A percentile compares a stretch with the other conserved stretches of the same genome.
Evolutionary conservation across 2,888 invertebrate species (phyloP).

Genomic region (Aphodius sticticus): DNA sequence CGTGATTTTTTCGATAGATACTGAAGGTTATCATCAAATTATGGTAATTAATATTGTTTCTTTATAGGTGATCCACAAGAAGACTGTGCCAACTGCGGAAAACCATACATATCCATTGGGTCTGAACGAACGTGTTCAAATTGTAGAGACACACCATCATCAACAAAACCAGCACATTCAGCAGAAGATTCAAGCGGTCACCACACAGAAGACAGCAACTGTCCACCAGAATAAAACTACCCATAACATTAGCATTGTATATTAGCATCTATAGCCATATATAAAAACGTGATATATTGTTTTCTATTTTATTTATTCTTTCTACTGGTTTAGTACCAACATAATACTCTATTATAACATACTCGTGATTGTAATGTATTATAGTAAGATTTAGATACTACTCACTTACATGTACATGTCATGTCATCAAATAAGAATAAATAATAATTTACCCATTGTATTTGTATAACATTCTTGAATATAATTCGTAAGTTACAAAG

Average conservation of each 20-base stretch:
- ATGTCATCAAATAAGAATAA: too few species aligned
- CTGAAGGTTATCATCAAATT: too few species aligned
- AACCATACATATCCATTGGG: slow-evolving; percentile 59
- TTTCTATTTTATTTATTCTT: slow-evolving; percentile 27
- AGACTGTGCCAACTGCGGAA: slow-evolving; percentile 67
- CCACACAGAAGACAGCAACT: slow-evolving; percentile 54
- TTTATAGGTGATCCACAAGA: slow-evolving; percentile 66
- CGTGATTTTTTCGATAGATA: too few species aligned
- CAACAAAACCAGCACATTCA: slow-evolving; percentile 46
- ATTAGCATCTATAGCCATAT: background rate
- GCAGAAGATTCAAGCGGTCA: slow-evolving; percentile 54
- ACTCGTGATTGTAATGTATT: too few species aligned
- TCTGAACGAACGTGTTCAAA: slow-evolving; percentile 47
- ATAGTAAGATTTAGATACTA: too few species aligned
- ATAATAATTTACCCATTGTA: too few species aligned
- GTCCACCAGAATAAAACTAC: slow-evolving; percentile 45
- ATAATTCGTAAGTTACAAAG: too few species aligned
- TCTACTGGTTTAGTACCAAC: background rate
- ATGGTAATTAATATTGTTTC: too few species aligned
- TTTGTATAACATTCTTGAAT: too few species aligned
- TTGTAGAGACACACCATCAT: slow-evolving; percentile 43
- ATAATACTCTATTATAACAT: too few species aligned
- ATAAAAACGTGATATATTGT: slow-evolving; percentile 25
- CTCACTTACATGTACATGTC: too few species aligned
- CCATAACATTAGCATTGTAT: background rate